Evolutionary conservation across 1,140 invertebrate species (phyloP).

Genomic region (Drosophila varians): DNA sequence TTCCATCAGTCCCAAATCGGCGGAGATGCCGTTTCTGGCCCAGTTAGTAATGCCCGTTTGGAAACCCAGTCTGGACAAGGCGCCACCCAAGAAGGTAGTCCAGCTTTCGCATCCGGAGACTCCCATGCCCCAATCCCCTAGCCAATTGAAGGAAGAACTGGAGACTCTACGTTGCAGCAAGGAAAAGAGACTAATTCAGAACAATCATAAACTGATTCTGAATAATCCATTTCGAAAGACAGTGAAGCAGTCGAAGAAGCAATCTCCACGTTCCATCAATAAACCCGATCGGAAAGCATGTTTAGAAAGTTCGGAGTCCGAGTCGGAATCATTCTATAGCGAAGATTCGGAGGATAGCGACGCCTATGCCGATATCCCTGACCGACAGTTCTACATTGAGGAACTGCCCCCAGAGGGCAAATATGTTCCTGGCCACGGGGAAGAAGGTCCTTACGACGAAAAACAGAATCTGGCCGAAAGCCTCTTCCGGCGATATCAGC

Average conservation of each 20-base stretch:
- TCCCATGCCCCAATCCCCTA: background rate
- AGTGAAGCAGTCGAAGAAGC: background rate
- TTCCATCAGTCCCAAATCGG: background rate
- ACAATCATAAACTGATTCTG: conserved; percentile 16
- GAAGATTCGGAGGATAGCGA: conserved; percentile 33
- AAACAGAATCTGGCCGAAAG: conserved; percentile 7
- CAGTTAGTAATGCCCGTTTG: conserved; percentile 37
- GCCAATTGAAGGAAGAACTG: background rate
- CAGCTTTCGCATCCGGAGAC: background rate
- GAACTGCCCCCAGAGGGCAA: conserved; percentile 30
- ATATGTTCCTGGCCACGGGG: conserved; percentile 40
- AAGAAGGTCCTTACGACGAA: conserved; percentile 45
- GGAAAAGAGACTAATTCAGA: conserved; percentile 1
- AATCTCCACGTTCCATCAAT: background rate
- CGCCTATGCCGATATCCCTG: conserved; percentile 51
- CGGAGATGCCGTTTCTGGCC: conserved; percentile 56
- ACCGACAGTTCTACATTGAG: conserved; percentile 61
- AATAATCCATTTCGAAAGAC: background rate
- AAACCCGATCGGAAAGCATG: background rate
- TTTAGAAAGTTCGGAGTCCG: conserved; percentile 12
- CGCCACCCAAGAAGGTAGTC: background rate
- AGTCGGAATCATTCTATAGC: conserved; percentile 13
- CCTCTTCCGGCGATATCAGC: conserved; percentile 5
- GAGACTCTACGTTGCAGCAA: background rate
- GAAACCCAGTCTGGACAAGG: background rate